phyloP scores from a whole-genome alignment of 2,888 invertebrate genomes.

The Zele albiditarsus region DNA sequence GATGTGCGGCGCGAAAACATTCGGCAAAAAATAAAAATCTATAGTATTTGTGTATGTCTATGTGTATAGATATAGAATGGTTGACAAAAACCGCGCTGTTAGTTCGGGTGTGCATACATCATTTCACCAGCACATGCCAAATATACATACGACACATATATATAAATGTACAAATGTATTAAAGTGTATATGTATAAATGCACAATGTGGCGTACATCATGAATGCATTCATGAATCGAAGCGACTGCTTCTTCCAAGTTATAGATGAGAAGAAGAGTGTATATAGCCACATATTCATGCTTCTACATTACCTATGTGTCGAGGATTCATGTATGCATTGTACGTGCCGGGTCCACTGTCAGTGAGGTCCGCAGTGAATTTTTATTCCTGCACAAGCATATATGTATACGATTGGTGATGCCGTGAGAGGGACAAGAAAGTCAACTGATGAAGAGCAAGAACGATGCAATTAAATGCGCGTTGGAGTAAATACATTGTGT shows the following conservation, averaged over 20 bases:
- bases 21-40: background rate
- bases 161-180: background rate
- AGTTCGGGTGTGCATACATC: background rate
- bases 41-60: background rate
- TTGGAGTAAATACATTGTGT: too few species aligned
- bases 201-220: slow-evolving; percentile 25
- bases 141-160: background rate
- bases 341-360: slow-evolving; percentile 35
- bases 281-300: slow-evolving; percentile 20
- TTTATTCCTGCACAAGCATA: background rate
- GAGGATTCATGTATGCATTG: slow-evolving; percentile 38
- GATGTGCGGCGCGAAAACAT: background rate
- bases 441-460: background rate
- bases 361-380: background rate
- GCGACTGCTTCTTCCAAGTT: slow-evolving; percentile 26
- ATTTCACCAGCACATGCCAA: background rate
- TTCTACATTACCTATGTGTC: slow-evolving; percentile 27
- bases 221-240: slow-evolving; percentile 41
- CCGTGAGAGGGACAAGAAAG: background rate
- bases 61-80: background rate
- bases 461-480: background rate
- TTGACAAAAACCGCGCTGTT: slow-evolving; percentile 23
- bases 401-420: too few species aligned
- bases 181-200: background rate
- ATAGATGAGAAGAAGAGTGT: slow-evolving; percentile 26